Base-by-base conservation (phyloP, 2,888 invertebrate species). In the Marronus borbonicus region DNA sequence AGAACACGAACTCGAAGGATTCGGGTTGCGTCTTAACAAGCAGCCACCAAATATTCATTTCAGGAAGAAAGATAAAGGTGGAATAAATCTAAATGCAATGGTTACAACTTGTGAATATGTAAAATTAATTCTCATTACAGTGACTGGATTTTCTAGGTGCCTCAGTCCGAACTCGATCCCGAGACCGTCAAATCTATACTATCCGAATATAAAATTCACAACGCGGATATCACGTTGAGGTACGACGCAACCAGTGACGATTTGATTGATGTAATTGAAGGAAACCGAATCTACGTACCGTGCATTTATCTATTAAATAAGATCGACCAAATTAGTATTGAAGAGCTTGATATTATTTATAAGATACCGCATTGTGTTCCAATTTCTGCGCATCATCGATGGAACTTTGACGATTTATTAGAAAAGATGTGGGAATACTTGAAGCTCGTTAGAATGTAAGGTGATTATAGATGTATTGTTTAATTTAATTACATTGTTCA, bases 301-400 rank as follows among this genome's bases (percentile, higher is more conserved):
- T 99, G 99, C 90, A 98, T 99, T 89, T 99, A 99, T 90, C 92
- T 99, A 82, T 93, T 99, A 70, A 99, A 99, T 89, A 99, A 99
- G 92, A 99, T 99, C 86, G 97, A 97, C 93, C 97, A 97, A 90
- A 97, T 97, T 87, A 96, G 96, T 88, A 96, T 97, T 87, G 96
- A 98, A 91, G 99, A 99, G 89, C 88, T 97, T 86, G 99, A 99
- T 85, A 95, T 99, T 39, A 99, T 99, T 85, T 99, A 99, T 90
- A 98, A 98, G 90, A 98, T 99, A 85, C 99, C 99, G 0, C 99
- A 99, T 89, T 98, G 98, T 87, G 99, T 99, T n/a, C 99, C 99
- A 0, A 98, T 99, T 84, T 99, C 99, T 31, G 99, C 99, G 24
- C 99, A 99, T 90, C 98, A 99, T 89, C 96, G 96, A 87, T 99